Evolutionary conservation across 2,113 vertebrate genomes (phyloP), one percentile per base, ranked within the genome.

Genomic region (Sceloporus tristichus): DNA sequence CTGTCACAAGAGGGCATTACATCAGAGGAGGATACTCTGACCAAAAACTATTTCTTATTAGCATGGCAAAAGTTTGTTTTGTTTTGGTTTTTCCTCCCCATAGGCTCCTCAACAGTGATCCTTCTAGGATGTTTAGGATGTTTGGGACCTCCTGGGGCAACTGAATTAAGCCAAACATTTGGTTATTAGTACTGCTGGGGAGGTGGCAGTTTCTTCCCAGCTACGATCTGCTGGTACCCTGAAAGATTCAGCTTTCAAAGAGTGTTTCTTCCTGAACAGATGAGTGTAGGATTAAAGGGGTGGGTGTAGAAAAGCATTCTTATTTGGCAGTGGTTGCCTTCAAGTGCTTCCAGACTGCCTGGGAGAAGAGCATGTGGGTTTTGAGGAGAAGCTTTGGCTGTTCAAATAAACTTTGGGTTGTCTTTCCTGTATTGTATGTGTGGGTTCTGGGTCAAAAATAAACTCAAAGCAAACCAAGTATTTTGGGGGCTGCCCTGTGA

Each of bases 401-500:
- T 92, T 93, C 90, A 95, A 87, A 93, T 34, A 87, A 85, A 94
- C 87, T 93, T 92, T 95, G 93, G 89, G 94, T 95, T 94, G 92
- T 92, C 93, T 79, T 83, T 94, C 92, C 92, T 93, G 92, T 92
- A 88, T 1, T 92, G 91, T 71, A 90, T 79, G 90, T 94, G 71
- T 88, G 95, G 95, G 91, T 93, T 94, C 89, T 89, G 84, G 92
- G 88, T 53, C 9, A 91, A 92, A 91, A 92, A 93, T 93, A 94
- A 95, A 94, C 95, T 94, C 93, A 78, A 93, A 79, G 89, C 88
- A 88, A 81, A 92, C 62, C 0, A 91, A 29, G 82, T 84, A 93
- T 93, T 96, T 84, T 94, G 86, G 93, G 93, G 87, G 80, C 94
- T 92, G 92, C 82, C 38, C 92, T 93, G 94, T 94, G 94, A 95